These are phyloP conservation scores for Alfaro cultratus DNA, from an alignment of 2,797 vertebrate genomes.

Conservation along the genomic window DNA sequence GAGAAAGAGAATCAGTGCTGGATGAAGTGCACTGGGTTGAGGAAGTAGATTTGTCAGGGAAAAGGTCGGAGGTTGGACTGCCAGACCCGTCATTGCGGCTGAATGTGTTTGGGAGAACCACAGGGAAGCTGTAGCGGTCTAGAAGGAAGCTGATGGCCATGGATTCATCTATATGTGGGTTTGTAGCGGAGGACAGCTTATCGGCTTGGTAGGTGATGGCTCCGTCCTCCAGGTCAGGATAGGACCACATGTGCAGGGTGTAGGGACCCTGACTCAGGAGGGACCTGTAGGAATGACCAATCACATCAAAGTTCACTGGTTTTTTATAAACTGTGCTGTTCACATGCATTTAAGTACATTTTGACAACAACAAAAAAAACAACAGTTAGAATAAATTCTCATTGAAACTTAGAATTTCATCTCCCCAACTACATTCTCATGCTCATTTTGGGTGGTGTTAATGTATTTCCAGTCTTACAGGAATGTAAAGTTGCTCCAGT, in stretches of 20 bases:
- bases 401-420: background rate
- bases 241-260: conserved; percentile 83
- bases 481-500: background rate
- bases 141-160: conserved; percentile 83
- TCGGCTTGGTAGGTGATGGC: conserved; percentile 80
- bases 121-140: conserved; percentile 82
- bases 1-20: background rate
- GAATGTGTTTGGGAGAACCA: conserved; percentile 76
- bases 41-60: background rate
- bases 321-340: background rate
- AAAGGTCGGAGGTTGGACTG: conserved; percentile 3
- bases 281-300: conserved; percentile 55
- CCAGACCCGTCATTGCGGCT: conserved; percentile 7
- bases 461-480: background rate
- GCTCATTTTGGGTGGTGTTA: background rate
- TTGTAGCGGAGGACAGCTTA: conserved; percentile 81
- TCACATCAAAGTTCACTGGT: background rate
- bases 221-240: conserved; percentile 71
- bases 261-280: conserved; percentile 79
- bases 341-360: background rate
- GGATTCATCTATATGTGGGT: conserved; percentile 75
- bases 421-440: background rate
- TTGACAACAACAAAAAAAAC: background rate
- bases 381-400: background rate
- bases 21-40: background rate